Conservation (phyloP, 2,888 invertebrate species). For the Ormyrus rosae region DNA sequence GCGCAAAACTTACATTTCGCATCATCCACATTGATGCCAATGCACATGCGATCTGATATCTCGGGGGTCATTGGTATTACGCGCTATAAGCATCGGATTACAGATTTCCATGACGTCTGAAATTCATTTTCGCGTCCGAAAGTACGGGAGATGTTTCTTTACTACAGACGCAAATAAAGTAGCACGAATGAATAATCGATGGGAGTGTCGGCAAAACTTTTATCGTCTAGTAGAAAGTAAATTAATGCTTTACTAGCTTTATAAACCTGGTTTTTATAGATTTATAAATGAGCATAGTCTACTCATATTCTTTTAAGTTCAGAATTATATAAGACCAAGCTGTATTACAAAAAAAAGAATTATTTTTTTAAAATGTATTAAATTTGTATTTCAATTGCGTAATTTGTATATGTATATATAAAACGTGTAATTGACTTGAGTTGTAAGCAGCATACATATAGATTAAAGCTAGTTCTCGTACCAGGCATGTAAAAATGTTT, state of each 20-base stretch:
- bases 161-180: too few species aligned
- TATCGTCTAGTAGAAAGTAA: neutral
- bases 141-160: too few species aligned
- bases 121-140: slow-evolving; percentile 1
- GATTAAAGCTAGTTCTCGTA: too few species aligned
- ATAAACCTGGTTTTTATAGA: too few species aligned
- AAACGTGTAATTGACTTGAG: too few species aligned
- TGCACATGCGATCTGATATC: slow-evolving; percentile 25
- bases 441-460: too few species aligned
- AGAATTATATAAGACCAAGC: too few species aligned
- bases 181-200: slow-evolving; percentile 13
- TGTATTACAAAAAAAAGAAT: too few species aligned
- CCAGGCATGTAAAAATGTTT: too few species aligned
- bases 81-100: neutral
- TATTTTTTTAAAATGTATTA: neutral
- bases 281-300: too few species aligned
- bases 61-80: too few species aligned
- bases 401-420: neutral
- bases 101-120: slow-evolving; percentile 33
- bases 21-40: neutral
- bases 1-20: slow-evolving; percentile 8
- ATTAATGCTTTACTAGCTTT: neutral
- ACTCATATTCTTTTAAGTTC: too few species aligned
- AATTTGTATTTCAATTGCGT: neutral
- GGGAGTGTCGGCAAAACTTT: neutral